These are phyloP conservation scores for Tetrax tetrax DNA, from an alignment of 2,113 vertebrate genomes.

Conservation along the genomic window DNA sequence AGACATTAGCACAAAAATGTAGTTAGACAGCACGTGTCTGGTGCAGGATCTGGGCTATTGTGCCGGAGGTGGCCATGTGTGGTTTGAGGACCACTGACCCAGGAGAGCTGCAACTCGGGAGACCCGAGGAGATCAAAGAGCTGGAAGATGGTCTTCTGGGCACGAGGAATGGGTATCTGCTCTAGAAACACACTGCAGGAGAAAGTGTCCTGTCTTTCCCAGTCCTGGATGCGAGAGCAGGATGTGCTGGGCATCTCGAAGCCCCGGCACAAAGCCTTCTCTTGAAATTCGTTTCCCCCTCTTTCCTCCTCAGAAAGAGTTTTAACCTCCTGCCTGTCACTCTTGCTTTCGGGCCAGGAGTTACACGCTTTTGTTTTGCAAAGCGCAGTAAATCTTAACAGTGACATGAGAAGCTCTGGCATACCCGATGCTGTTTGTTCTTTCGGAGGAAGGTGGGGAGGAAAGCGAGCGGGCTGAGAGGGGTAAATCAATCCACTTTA, in stretches of 20 bases:
- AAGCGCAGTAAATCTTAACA: background rate
- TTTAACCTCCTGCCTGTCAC: background rate
- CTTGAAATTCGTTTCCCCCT: background rate
- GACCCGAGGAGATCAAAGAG: background rate
- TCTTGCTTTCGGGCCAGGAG: background rate
- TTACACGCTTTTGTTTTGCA: background rate
- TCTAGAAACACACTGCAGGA: background rate
- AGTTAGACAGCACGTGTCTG: background rate
- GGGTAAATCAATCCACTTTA: background rate
- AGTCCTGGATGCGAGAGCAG: accelerated
- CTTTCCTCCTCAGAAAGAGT: background rate
- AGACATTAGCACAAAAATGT: background rate
- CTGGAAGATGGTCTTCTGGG: background rate
- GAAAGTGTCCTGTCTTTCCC: background rate
- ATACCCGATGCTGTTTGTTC: background rate
- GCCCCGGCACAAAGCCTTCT: background rate
- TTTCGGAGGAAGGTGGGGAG: background rate
- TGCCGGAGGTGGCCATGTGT: accelerated
- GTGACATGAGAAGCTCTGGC: background rate
- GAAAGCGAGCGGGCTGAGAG: background rate
- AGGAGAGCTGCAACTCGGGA: background rate
- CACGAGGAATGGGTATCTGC: accelerated
- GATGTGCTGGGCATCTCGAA: background rate
- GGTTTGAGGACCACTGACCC: background rate
- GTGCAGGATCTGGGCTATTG: background rate